phyloP scores from a whole-genome alignment of 2,113 vertebrate genomes.

The Lathamus discolor region DNA sequence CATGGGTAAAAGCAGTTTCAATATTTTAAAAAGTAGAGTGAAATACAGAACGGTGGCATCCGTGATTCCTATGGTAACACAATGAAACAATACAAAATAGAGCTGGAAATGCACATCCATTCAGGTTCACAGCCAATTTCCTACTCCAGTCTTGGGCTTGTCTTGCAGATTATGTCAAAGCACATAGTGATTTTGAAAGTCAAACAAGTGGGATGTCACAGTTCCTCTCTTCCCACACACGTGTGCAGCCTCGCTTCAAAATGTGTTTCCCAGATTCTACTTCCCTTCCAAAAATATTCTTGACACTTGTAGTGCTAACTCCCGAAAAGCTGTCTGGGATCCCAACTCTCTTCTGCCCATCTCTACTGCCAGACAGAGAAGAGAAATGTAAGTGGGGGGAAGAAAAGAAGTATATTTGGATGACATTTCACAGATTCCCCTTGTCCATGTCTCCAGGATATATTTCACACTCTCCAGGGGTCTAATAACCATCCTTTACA shows the following conservation, averaged over 20 bases:
- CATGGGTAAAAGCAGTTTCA: not conserved
- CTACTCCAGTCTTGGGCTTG: not conserved
- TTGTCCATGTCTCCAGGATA: not conserved
- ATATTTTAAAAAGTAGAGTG: not conserved
- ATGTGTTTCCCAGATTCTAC: not conserved
- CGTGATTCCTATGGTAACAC: not conserved
- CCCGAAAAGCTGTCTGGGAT: not conserved
- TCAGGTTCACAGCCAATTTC: not conserved
- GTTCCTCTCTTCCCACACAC: not conserved
- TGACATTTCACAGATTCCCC: not conserved
- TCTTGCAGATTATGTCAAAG: not conserved
- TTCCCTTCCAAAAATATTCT: not conserved
- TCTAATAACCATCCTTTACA: not conserved
- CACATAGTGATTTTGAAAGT: not conserved
- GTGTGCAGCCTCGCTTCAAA: not conserved
- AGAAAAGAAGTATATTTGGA: not conserved
- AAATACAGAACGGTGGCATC: not conserved
- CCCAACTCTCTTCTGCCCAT: not conserved
- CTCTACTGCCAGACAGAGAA: not conserved
- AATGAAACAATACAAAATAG: accelerated
- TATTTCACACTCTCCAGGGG: not conserved
- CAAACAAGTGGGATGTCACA: not conserved
- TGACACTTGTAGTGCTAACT: not conserved
- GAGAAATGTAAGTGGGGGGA: not conserved
- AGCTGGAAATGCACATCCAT: not conserved